Percentiles rank a stretch among this genome's conserved stretches.
Conservation (phyloP, 2,113 vertebrate species). For the Cryptotis parvus region DNA sequence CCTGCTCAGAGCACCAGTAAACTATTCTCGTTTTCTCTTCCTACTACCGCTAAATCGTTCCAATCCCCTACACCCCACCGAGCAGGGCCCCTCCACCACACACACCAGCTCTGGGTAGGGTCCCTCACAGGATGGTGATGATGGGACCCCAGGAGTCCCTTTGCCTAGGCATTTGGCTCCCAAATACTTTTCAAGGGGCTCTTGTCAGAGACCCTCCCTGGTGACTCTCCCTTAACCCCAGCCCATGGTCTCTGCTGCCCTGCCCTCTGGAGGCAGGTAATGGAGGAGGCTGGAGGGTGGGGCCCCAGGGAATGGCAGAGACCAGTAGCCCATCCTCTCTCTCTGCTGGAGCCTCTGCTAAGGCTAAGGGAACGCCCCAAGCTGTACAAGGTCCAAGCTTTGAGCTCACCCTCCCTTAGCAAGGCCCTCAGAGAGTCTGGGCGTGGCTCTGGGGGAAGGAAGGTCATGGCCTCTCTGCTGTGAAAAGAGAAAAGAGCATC, state of each 20-base stretch:
- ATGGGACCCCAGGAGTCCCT: too few relatives aligned
- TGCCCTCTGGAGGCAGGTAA: background rate
- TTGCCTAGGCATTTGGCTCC: background rate
- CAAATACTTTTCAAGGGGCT: background rate
- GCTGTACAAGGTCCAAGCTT: background rate
- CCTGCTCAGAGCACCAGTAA: background rate
- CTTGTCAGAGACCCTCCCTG: background rate
- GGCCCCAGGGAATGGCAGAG: rapidly evolving
- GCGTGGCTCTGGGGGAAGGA: background rate
- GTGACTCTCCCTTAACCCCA: too few relatives aligned
- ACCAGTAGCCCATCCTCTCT: rapidly evolving
- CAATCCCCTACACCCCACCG: background rate
- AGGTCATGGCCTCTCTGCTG: too few relatives aligned
- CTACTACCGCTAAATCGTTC: background rate
- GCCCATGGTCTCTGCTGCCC: background rate
- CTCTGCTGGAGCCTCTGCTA: background rate
- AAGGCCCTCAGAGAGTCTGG: background rate
- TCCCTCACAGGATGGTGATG: background rate
- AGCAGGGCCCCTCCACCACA: background rate
- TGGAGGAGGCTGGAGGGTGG: background rate
- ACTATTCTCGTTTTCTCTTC: background rate
- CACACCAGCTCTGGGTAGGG: background rate
- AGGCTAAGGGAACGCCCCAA: background rate
- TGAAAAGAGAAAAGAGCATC: background rate
- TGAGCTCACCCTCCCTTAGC: background rate